Evolutionary conservation across 2,113 vertebrate genomes (phyloP).

Genomic region (Amblyopsis rosae): DNA sequence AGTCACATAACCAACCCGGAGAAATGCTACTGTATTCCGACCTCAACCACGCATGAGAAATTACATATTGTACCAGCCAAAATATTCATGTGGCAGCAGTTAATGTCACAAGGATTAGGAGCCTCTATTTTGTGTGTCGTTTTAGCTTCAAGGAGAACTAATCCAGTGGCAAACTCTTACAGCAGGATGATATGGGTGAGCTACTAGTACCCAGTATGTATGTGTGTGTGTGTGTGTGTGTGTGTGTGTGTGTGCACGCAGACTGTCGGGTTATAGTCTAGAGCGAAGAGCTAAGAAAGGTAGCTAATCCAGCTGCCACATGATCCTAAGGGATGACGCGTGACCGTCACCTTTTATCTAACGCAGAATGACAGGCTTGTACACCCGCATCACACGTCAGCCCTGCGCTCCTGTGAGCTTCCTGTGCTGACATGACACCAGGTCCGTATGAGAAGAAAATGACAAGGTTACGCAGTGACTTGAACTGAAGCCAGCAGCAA

Average conservation of each 20-base stretch:
- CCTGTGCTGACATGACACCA: constrained; percentile 22
- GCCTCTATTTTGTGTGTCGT: constrained; percentile 6
- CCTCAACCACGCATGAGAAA: too few relatives aligned
- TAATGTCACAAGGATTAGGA: constrained; percentile 8
- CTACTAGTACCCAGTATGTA: neutral
- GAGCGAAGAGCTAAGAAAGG: constrained; percentile 19
- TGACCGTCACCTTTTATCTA: constrained; percentile 27
- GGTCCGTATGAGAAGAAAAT: neutral
- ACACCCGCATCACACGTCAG: constrained; percentile 34
- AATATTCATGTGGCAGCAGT: neutral
- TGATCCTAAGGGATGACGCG: constrained; percentile 42
- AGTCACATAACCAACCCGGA: neutral
- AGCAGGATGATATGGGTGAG: constrained; percentile 16
- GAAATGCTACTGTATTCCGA: neutral
- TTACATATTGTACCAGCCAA: neutral
- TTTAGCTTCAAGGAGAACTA: constrained; percentile 27
- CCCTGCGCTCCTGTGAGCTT: constrained; percentile 33
- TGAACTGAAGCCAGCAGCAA: constrained; percentile 81
- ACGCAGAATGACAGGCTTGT: constrained; percentile 9
- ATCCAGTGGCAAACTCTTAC: constrained; percentile 66
- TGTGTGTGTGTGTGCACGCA: neutral
- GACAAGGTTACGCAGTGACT: constrained; percentile 70
- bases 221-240: constrained; percentile 1
- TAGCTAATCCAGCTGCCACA: constrained; percentile 43
- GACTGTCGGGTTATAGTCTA: neutral